Evolutionary conservation across 2,888 invertebrate species (phyloP).

Genomic region (Aphrophora alni): DNA sequence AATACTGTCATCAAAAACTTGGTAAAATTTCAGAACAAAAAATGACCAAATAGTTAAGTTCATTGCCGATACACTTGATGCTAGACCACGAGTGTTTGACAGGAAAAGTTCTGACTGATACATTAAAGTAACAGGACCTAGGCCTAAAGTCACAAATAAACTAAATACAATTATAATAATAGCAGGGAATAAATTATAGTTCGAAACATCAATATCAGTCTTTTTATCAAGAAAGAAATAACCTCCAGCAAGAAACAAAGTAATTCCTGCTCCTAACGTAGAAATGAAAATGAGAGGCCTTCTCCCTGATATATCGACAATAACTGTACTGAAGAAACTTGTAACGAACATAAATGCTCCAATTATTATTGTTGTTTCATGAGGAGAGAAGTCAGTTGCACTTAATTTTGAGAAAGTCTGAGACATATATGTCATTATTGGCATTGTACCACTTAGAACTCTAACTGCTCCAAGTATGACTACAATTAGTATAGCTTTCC

Average conservation of each 20-base stretch:
- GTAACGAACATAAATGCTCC: slow-evolving; percentile 27
- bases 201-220: slow-evolving; percentile 26
- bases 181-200: slow-evolving; percentile 54
- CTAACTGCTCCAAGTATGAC: slow-evolving; percentile 37
- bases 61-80: slow-evolving; percentile 65
- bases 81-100: slow-evolving; percentile 66
- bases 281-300: slow-evolving; percentile 38
- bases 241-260: slow-evolving; percentile 33
- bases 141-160: slow-evolving; percentile 64
- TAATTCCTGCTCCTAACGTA: slow-evolving; percentile 37
- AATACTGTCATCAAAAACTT: slow-evolving; percentile 41
- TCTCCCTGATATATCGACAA: slow-evolving; percentile 31
- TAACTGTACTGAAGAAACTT: slow-evolving; percentile 26
- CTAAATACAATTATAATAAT: slow-evolving; percentile 65
- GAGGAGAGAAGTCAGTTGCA: slow-evolving; percentile 11
- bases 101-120: slow-evolving; percentile 70
- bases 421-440: slow-evolving; percentile 43
- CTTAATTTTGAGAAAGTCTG: slow-evolving; percentile 41
- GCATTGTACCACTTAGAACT: slow-evolving; percentile 39
- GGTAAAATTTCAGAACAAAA: slow-evolving; percentile 64
- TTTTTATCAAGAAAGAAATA: slow-evolving; percentile 42
- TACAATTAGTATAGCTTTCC: slow-evolving; percentile 35
- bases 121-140: slow-evolving; percentile 64
- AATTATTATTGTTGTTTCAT: slow-evolving; percentile 39
- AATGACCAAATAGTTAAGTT: slow-evolving; percentile 65